A percentile compares a stretch with the other conserved stretches of the same genome.
Conservation (phyloP, 2,888 invertebrate genomes). For the Luperina nickerlii region DNA sequence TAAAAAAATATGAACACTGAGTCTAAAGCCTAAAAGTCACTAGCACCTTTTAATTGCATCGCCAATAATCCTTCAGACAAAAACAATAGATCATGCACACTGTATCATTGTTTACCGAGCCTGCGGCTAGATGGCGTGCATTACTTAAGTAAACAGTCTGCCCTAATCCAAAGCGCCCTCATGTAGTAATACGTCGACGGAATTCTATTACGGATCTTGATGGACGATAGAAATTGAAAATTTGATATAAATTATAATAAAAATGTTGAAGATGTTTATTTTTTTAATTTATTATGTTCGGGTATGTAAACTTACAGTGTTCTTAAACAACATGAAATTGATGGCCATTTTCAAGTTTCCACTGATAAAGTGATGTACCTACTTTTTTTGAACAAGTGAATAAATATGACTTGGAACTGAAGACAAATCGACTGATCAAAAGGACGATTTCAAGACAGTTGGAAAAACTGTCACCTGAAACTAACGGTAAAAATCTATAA, state of each 20-base stretch:
- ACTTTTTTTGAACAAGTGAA: background rate
- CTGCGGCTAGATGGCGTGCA: slow-evolving; percentile 89
- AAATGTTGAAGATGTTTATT: background rate
- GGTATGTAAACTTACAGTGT: background rate
- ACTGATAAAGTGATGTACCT: background rate
- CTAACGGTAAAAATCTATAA: too few species aligned
- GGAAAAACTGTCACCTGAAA: too few species aligned
- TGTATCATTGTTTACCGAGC: slow-evolving; percentile 79
- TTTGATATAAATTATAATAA: background rate
- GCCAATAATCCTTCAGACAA: slow-evolving; percentile 80
- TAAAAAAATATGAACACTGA: background rate
- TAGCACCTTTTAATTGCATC: slow-evolving; percentile 70
- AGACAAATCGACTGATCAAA: background rate
- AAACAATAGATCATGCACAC: slow-evolving; percentile 79
- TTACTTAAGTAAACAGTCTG: slow-evolving; percentile 85
- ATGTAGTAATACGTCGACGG: slow-evolving; percentile 30
- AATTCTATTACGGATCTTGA: slow-evolving; percentile 30
- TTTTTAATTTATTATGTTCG: background rate
- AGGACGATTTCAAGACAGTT: too few species aligned
- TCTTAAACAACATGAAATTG: background rate
- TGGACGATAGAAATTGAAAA: slow-evolving; percentile 22
- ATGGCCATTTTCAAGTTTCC: background rate
- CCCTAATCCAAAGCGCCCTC: slow-evolving; percentile 76
- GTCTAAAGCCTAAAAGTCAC: slow-evolving; percentile 11
- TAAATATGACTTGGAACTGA: background rate